These are phyloP conservation scores for Panzeria rudis DNA, from an alignment of 2,888 invertebrate genomes.

Conservation along the genomic window DNA sequence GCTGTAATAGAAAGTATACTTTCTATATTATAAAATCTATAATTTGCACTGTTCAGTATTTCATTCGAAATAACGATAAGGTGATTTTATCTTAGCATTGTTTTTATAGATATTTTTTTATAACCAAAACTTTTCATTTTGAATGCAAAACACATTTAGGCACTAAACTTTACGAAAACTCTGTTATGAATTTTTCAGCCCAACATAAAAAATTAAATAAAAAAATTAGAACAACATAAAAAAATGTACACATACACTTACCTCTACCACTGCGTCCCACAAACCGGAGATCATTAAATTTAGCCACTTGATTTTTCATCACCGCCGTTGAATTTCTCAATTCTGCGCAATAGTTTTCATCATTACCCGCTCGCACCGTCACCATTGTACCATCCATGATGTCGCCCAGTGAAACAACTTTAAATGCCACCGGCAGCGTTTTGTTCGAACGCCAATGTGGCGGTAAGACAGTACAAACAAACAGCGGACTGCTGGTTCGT, in stretches of 20 bases:
- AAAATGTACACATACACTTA: conserved; percentile 85
- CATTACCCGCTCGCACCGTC: conserved; percentile 97
- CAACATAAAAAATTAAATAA: neutral
- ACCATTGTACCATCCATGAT: conserved; percentile 98
- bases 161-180: too few species aligned
- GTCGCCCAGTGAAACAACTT: conserved; percentile 97
- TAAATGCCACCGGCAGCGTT: conserved; percentile 98
- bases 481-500: conserved; percentile 95
- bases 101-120: too few species aligned
- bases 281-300: conserved; percentile 99
- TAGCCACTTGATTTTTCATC: conserved; percentile 99
- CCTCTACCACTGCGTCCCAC: conserved; percentile 99
- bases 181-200: too few species aligned
- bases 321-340: conserved; percentile 96
- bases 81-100: too few species aligned
- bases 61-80: neutral
- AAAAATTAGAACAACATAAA: neutral
- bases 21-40: too few species aligned
- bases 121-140: too few species aligned
- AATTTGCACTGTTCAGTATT: neutral
- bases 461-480: conserved; percentile 97
- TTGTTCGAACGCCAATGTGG: conserved; percentile 99
- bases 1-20: too few species aligned
- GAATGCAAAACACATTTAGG: too few species aligned
- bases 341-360: conserved; percentile 98